Evolutionary conservation across 2,888 invertebrate genomes (phyloP).

Genomic region (Pimpla rufipes): DNA sequence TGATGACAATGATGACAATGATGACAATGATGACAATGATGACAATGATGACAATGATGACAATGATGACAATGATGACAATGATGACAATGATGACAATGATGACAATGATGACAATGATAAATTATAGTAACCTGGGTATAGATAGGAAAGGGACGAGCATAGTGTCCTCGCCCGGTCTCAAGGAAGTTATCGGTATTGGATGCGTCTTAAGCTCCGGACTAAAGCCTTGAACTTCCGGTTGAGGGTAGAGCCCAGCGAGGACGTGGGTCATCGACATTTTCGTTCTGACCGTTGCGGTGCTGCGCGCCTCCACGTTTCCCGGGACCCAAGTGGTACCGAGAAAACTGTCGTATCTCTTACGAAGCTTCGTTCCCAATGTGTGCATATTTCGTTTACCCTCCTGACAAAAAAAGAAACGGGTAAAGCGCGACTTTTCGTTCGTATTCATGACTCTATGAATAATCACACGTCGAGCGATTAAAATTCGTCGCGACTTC

Average conservation of each 20-base stretch:
- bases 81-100: too few species aligned
- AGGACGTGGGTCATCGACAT: constrained; percentile 90
- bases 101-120: not conserved
- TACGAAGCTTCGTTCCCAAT: constrained; percentile 86
- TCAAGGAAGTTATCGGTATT: constrained; percentile 81
- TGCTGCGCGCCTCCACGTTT: constrained; percentile 86
- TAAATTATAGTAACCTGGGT: constrained; percentile 1
- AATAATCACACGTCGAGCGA: too few species aligned
- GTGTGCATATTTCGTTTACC: constrained; percentile 86
- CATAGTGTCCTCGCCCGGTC: constrained; percentile 47
- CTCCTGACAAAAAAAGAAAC: constrained; percentile 80
- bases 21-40: not conserved
- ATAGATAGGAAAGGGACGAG: constrained; percentile 36
- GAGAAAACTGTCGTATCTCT: constrained; percentile 86
- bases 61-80: too few species aligned
- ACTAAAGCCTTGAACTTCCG: constrained; percentile 87
- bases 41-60: too few species aligned
- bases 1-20: too few species aligned
- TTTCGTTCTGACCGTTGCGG: constrained; percentile 90
- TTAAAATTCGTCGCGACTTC: too few species aligned
- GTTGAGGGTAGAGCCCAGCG: constrained; percentile 90
- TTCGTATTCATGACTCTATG: too few species aligned
- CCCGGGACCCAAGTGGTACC: constrained; percentile 85
- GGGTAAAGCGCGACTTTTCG: not conserved
- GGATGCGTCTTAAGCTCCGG: constrained; percentile 89